Conservation (phyloP, 1,140 invertebrate genomes). For the Pemphigus obesinymphae region DNA sequence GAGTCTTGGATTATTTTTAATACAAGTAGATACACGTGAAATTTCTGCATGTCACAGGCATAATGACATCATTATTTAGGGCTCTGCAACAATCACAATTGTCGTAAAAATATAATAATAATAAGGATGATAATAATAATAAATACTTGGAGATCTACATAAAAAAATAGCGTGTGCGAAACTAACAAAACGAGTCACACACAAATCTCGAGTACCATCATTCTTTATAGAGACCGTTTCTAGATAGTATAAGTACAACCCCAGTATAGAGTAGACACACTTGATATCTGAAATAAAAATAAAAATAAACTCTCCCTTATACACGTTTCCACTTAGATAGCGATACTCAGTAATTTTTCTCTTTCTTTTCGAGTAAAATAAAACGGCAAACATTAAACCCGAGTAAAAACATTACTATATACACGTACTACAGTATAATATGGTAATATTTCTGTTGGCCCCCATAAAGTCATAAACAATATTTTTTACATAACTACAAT, state of each 20-base stretch:
- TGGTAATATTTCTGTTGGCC: no score
- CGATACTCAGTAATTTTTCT: neutral
- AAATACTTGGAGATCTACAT: neutral
- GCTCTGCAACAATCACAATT: neutral
- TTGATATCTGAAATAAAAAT: neutral
- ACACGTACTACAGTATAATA: no score
- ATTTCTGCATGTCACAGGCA: neutral
- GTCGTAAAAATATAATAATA: neutral
- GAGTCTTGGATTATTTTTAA: neutral
- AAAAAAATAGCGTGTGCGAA: neutral
- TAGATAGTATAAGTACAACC: neutral
- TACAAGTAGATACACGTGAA: neutral
- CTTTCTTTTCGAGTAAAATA: neutral
- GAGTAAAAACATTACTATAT: no score
- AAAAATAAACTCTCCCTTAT: neutral
- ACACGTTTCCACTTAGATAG: neutral
- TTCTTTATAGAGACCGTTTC: neutral
- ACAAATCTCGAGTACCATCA: neutral
- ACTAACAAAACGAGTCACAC: neutral
- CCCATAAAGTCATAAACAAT: no score
- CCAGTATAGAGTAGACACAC: neutral
- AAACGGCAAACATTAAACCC: no score
- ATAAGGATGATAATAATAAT: neutral
- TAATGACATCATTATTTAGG: conserved; percentile 10
- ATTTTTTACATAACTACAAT: no score